Base-by-base conservation (phyloP, 2,113 vertebrate genomes). In the Montifringilla adamsi region DNA sequence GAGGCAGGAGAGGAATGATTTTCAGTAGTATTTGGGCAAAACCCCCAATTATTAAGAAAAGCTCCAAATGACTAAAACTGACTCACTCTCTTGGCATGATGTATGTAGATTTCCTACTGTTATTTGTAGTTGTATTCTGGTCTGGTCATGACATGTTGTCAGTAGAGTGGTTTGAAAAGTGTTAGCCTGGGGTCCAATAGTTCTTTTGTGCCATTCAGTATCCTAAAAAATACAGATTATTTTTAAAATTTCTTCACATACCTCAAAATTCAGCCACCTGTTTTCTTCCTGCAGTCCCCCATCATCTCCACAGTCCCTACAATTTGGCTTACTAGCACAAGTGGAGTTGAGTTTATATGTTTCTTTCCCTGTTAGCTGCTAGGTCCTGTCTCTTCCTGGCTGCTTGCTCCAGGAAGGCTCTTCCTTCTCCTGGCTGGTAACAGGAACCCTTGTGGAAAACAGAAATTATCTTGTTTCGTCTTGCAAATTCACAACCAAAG, bases 81-180 rank as follows among this genome's bases (percentile, higher is more conserved):
- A 93, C 72, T 96, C 85, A 90, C 46, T 62, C n/a, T 39, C 75
- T 79, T 94, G 75, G 74, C 53, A 4, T 39, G 59, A 46, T 76
- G 72, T 56, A 69, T 37, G 83, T 73, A 93, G 50, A 30, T 66
- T 94, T 95, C 83, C 72, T 84, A 53, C 83, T 78, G 55, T 87
- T 89, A 93, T 89, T 96, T 94, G 72, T 81, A 95, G 56, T 63
- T 81, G 35, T 88, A 23, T 80, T 94, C 86, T 86, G 69, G 63
- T 70, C 90, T 86, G 68, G 80, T 96, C 95, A 92, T 72, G 83
- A 93, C 72, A 89, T 81, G 79, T 46, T 90, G 79, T 81, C 83
- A 92, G 86, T 55, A 66, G 50, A 83, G 26, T 67, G 59, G 30
- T 75, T 67, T 89, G 83, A 84, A 93, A 93, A 92, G 23, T 73